Percentiles rank a stretch among this genome's conserved stretches.
phyloP scores from a whole-genome alignment of 2,888 invertebrate genomes.

The Calameuta filiformis region DNA sequence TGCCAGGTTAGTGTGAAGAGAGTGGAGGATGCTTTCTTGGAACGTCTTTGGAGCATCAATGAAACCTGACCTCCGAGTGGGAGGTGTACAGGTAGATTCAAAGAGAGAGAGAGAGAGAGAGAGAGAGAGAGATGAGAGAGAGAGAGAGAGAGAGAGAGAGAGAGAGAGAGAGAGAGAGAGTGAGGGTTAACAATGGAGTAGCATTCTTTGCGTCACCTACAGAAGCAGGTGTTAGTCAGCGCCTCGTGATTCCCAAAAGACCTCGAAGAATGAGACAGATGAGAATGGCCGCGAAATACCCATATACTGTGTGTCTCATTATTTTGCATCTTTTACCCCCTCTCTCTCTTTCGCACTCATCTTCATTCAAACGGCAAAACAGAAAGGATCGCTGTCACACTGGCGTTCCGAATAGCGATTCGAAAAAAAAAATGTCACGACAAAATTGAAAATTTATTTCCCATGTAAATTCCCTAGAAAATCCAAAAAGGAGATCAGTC shows the following conservation, averaged over 20 bases:
- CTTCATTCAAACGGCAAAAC: not conserved
- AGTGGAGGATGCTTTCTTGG: not conserved
- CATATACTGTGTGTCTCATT: not conserved
- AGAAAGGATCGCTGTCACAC: not conserved
- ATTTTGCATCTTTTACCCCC: not conserved
- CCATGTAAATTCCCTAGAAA: not conserved
- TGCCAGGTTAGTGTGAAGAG: not conserved
- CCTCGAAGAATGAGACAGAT: not conserved
- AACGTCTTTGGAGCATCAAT: constrained; percentile 4
- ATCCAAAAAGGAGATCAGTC: not conserved
- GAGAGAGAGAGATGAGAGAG: not conserved
- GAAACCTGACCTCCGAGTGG: constrained; percentile 8
- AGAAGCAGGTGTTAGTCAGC: constrained; percentile 14
- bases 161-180: not conserved
- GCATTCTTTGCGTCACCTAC: constrained; percentile 10
- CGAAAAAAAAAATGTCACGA: not conserved
- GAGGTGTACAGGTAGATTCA: constrained; percentile 3
- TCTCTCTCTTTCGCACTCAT: not conserved
- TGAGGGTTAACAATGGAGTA: not conserved
- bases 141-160: not conserved
- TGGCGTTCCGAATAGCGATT: not conserved
- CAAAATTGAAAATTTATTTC: not conserved
- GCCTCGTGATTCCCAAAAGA: constrained; percentile 1
- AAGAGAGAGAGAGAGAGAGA: not conserved
- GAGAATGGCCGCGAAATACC: not conserved